Conservation (phyloP, 2,797 vertebrate species). For the Ptychadena robeensis region DNA sequence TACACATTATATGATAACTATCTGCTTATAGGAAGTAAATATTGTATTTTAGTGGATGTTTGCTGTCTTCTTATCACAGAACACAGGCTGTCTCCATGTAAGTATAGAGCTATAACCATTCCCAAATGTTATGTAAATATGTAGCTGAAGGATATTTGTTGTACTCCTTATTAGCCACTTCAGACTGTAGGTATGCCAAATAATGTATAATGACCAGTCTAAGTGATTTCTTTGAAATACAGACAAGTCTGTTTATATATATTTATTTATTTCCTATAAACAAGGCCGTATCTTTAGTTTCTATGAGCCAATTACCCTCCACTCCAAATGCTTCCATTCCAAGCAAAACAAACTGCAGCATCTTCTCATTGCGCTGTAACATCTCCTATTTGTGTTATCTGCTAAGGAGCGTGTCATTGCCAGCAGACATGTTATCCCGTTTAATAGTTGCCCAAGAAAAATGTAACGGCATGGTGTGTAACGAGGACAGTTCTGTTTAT, state of each 20-base stretch:
- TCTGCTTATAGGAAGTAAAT: no score
- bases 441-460: slow-evolving; percentile 61
- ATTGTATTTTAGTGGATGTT: no score
- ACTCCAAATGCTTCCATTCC: not conserved
- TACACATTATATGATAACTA: no score
- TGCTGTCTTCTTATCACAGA: no score
- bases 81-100: no score
- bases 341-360: not conserved
- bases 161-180: no score
- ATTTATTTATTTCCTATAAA: not conserved
- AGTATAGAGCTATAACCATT: no score
- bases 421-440: slow-evolving; percentile 33
- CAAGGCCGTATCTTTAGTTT: not conserved
- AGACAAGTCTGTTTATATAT: no score
- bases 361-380: not conserved
- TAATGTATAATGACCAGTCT: no score
- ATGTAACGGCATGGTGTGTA: slow-evolving; percentile 65
- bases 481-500: slow-evolving; percentile 65
- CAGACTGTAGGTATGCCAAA: no score
- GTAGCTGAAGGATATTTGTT: not conserved
- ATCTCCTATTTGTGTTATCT: no score
- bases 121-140: not conserved
- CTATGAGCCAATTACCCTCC: not conserved
- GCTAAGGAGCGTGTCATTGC: not conserved
- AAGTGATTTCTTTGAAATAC: no score